Conservation (phyloP, 2,888 invertebrate species). For the Willowsia nigromaculata region DNA sequence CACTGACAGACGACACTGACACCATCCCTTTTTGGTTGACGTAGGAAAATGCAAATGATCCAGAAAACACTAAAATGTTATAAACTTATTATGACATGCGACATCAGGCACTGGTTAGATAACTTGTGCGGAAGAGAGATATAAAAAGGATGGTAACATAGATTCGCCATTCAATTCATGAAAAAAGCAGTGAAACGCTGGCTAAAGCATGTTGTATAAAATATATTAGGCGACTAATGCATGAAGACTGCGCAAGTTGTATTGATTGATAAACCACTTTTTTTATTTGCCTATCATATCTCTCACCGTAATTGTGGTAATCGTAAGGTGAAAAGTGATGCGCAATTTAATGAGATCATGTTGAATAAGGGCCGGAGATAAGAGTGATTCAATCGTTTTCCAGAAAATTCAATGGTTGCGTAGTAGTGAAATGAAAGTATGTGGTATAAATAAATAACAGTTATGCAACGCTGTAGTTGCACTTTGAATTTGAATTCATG, state of each 20-base stretch:
- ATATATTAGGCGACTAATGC: no score
- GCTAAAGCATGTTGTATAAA: no score
- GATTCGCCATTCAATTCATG: no score
- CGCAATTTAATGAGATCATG: not conserved
- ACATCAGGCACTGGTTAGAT: not conserved
- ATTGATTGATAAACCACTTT: no score
- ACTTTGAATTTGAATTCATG: no score
- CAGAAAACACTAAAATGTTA: not conserved
- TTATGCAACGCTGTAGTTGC: no score
- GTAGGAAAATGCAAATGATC: not conserved
- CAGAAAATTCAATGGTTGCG: not conserved
- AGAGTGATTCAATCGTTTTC: not conserved
- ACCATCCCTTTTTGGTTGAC: not conserved
- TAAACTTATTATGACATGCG: not conserved
- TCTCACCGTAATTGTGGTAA: not conserved
- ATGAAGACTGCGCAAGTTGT: no score
- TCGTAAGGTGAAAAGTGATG: not conserved
- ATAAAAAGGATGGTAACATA: not conserved
- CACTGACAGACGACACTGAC: not conserved
- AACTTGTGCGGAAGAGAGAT: not conserved
- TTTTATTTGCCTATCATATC: no score
- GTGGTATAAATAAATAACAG: no score
- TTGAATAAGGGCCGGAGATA: not conserved
- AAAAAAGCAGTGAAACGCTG: not conserved
- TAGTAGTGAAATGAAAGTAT: no score